These are phyloP conservation scores for Probosciger aterrimus DNA, from an alignment of 2,113 vertebrate species.

Conservation along the genomic window DNA sequence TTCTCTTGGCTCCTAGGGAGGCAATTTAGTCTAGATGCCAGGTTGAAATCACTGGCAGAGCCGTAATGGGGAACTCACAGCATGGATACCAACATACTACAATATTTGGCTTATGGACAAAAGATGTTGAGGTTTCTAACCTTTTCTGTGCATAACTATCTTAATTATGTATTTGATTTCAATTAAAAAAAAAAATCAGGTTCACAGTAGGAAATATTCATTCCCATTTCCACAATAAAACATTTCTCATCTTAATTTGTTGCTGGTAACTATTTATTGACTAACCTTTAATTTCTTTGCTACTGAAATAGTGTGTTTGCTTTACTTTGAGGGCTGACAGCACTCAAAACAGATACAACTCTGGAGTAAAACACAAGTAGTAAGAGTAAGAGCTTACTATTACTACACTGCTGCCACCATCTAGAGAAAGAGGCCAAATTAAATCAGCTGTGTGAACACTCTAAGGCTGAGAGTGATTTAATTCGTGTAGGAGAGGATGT, in stretches of 20 bases:
- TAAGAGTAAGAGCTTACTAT: background rate
- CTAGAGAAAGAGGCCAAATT: background rate
- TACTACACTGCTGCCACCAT: background rate
- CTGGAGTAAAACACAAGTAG: background rate
- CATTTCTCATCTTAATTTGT: slow-evolving; percentile 9
- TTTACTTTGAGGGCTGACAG: background rate
- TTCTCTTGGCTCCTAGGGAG: slow-evolving; percentile 23
- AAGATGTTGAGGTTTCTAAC: slow-evolving; percentile 41
- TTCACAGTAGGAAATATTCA: slow-evolving; percentile 16
- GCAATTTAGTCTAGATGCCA: slow-evolving; percentile 37
- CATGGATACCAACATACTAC: background rate
- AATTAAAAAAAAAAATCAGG: slow-evolving; percentile 47
- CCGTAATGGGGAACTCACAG: slow-evolving; percentile 30
- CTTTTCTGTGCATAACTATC: slow-evolving; percentile 13
- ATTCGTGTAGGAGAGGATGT: slow-evolving; percentile 23
- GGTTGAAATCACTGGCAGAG: slow-evolving; percentile 45
- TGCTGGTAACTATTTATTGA: slow-evolving; percentile 1
- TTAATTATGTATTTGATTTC: slow-evolving; percentile 50
- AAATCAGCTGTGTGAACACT: background rate
- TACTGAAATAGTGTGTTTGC: background rate
- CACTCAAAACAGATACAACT: background rate
- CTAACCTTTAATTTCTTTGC: background rate
- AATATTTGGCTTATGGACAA: slow-evolving; percentile 32
- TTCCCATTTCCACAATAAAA: slow-evolving; percentile 8
- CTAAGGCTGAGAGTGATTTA: background rate